A percentile compares a stretch with the other conserved stretches of the same genome.
phyloP scores from a whole-genome alignment of 2,888 invertebrate genomes.

The Rhamnusium bicolor region DNA sequence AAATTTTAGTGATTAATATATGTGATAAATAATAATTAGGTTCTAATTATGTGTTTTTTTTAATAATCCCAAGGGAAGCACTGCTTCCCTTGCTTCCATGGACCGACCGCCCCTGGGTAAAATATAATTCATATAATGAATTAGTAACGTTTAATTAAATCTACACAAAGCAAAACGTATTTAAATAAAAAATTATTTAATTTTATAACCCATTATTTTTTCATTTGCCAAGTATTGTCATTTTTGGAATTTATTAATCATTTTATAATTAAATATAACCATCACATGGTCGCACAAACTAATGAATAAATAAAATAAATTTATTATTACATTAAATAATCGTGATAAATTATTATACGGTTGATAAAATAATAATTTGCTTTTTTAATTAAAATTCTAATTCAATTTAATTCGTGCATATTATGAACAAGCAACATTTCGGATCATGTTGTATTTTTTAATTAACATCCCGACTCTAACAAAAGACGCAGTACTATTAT shows the following conservation, averaged over 20 bases:
- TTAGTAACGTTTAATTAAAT: too few species aligned
- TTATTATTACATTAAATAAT: background rate
- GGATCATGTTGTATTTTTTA: background rate
- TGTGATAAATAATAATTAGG: too few species aligned
- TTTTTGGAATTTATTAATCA: background rate
- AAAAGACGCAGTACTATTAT: background rate
- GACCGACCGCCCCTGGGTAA: too few species aligned
- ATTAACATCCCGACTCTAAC: background rate
- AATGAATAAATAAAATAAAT: slow-evolving; percentile 8
- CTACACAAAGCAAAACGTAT: too few species aligned
- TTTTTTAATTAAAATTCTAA: slow-evolving; percentile 15
- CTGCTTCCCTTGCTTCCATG: too few species aligned
- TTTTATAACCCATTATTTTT: background rate
- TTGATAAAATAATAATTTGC: background rate
- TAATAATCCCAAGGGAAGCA: too few species aligned
- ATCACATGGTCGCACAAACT: slow-evolving; percentile 2
- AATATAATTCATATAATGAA: too few species aligned
- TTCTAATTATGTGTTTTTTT: too few species aligned
- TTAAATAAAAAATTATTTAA: background rate
- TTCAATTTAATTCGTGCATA: slow-evolving; percentile 3
- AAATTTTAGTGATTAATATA: too few species aligned
- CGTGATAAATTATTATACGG: slow-evolving; percentile 2
- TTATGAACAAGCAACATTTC: background rate
- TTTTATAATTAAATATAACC: slow-evolving; percentile 6
- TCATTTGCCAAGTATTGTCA: background rate